Evolutionary conservation across 2,888 invertebrate genomes (phyloP), one percentile per base, ranked within the genome.

Genomic region (Cryptophagus acutangulus): DNA sequence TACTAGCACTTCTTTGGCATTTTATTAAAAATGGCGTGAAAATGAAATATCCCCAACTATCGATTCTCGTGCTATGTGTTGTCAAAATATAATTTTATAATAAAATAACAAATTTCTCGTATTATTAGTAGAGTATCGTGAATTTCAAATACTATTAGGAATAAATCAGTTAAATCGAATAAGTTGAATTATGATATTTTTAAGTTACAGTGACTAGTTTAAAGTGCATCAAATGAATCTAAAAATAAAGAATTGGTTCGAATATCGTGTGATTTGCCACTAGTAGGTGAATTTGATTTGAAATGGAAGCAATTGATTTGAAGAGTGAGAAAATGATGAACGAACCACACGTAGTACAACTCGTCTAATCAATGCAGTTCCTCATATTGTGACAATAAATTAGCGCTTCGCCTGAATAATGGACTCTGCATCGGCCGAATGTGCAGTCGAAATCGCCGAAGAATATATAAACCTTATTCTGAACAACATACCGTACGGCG

Each of bases 1-100:
- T n/a, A n/a, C n/a, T n/a, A n/a, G n/a, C n/a, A n/a, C n/a, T n/a
- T n/a, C n/a, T n/a, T n/a, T n/a, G n/a, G n/a, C n/a, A n/a, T n/a
- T n/a, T n/a, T n/a, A n/a, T n/a, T n/a, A n/a, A n/a, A n/a, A n/a
- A n/a, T n/a, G n/a, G n/a, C n/a, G n/a, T n/a, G n/a, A n/a, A n/a
- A n/a, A 34, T 33, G 15, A 26, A 26, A 26, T 12, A 13, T 26
- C 31, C 31, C 31, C 16, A 31, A n/a, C 13, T 31, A 31, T 31
- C 31, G 31, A 31, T 31, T 31, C 15, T 4, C 9, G 31, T 31
- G 31, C 31, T 31, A 12, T 31, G 31, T 31, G 16, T 31, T 31
- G 31, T 31, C 31, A 31, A 31, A 31, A 31, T 15, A 31, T 3
- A 12, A 26, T n/a, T 26, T 12, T 26, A 31, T 31, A 10, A 15